Evolutionary conservation across 2,113 vertebrate species (phyloP), one percentile per base, ranked within the genome.

Genomic region (Narcine bancroftii): DNA sequence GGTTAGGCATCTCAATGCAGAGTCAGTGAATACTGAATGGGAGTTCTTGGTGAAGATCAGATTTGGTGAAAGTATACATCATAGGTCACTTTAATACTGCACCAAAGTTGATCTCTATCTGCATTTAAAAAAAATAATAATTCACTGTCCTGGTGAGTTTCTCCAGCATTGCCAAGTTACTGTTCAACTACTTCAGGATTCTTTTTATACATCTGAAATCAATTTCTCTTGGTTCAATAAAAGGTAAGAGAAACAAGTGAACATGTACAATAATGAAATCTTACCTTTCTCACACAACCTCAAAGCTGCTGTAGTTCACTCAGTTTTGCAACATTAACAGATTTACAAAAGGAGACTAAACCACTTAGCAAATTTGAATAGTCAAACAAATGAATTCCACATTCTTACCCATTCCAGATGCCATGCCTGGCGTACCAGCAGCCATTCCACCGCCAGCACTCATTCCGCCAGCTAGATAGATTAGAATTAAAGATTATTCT

Each of bases 391-490:
- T 17, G 45, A 24, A 56, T 63, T 29, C 21, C 39, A 66, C 42
- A 69, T 91, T 69, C 65, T 91, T 91, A 91, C 89, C 89, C 89
- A 91, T 91, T 26, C 89, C 89, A 45, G 89, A 33, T 91, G 63
- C 89, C 89, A 91, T 91, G 89, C 89, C 89, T 91, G 87, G 87
- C 45, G 89, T 91, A 69, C 89, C 89, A 91, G 89, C 63, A 91
- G 89, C 89, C 65, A 91, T 69, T 21, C 65, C 65, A 66, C 87
- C 47, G 53, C 79, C 79, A 83, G 19, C 89, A 42, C 81, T 60
- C 89, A 91, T 91, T 65, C 89, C 89, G 45, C 63, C 60, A 69
- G 63, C 89, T 91, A 69, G 47, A 91, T 39, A 85, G 56, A 36
- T n/a, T 36, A 87, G 56, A 60, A 13, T 60, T 60, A 6, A 36